phyloP scores from a whole-genome alignment of 2,888 invertebrate genomes.

The Drosophila infuscata region DNA sequence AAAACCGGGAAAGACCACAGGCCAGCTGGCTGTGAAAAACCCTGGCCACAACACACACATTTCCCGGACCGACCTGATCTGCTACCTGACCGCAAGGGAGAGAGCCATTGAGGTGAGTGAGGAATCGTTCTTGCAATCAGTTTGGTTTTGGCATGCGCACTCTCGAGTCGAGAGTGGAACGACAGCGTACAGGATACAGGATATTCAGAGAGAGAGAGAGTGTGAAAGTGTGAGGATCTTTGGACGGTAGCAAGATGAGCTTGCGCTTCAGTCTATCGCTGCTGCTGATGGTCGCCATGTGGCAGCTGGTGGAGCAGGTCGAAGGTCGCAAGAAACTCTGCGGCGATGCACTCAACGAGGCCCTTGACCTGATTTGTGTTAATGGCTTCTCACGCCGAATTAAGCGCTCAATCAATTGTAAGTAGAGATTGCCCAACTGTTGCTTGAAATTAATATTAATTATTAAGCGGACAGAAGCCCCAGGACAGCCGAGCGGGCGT shows the following conservation, averaged over 20 bases:
- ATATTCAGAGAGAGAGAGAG: conserved; percentile 16
- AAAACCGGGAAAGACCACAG: conserved; percentile 18
- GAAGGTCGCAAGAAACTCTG: conserved; percentile 64
- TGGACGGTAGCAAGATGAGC: conserved; percentile 59
- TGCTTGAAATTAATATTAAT: conserved; percentile 36
- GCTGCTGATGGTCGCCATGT: conserved; percentile 57
- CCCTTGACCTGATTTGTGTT: conserved; percentile 68
- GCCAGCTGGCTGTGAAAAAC: conserved; percentile 38
- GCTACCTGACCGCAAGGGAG: conserved; percentile 8
- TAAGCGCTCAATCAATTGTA: conserved; percentile 59
- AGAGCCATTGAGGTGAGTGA: conserved; percentile 42
- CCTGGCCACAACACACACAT: conserved; percentile 7
- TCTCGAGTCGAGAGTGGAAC: conserved; percentile 20
- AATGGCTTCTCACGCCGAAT: conserved; percentile 64
- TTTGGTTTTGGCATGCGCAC: conserved; percentile 68
- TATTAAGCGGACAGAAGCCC: conserved; percentile 41
- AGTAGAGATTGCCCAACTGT: conserved; percentile 36
- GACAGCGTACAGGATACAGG: conserved; percentile 29
- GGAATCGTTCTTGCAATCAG: conserved; percentile 42
- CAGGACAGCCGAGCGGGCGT: conserved; percentile 32
- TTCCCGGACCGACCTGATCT: conserved; percentile 25
- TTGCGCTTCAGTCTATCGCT: conserved; percentile 53
- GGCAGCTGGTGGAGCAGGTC: conserved; percentile 53
- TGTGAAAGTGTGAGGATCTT: background rate
- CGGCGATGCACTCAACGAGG: conserved; percentile 66